A percentile compares a stretch with the other conserved stretches of the same genome.
These are phyloP conservation scores for Chaetodon trifascialis DNA, from an alignment of 2,113 vertebrate genomes.

Conservation along the genomic window DNA sequence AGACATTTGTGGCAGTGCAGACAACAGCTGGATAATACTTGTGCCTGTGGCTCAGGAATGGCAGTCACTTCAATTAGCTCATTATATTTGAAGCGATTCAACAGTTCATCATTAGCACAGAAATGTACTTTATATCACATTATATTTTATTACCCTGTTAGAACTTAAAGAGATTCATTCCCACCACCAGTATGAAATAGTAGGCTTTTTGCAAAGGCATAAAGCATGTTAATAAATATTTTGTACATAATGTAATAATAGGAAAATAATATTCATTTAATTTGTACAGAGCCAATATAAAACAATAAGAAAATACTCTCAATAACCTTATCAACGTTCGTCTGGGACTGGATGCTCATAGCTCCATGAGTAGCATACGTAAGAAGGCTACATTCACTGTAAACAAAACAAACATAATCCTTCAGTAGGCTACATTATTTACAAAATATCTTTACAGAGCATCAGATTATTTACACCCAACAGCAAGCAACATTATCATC, in stretches of 20 bases:
- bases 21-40: slow-evolving; percentile 53
- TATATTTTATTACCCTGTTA: slow-evolving; percentile 24
- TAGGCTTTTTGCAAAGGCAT: slow-evolving; percentile 65
- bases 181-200: slow-evolving; percentile 56
- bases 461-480: slow-evolving; percentile 63
- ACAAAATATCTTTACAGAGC: slow-evolving; percentile 65
- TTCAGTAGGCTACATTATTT: slow-evolving; percentile 58
- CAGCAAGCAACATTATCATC: slow-evolving; percentile 21
- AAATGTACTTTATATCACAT: slow-evolving; percentile 13
- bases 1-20: slow-evolving; percentile 62
- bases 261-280: slow-evolving; percentile 67
- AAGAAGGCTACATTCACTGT: slow-evolving; percentile 53
- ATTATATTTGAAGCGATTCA: slow-evolving; percentile 24
- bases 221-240: slow-evolving; percentile 76
- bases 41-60: slow-evolving; percentile 70
- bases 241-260: slow-evolving; percentile 57
- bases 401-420: slow-evolving; percentile 67
- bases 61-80: slow-evolving; percentile 57
- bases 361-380: slow-evolving; percentile 20
- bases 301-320: slow-evolving; percentile 59
- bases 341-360: slow-evolving; percentile 21
- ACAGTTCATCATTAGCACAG: slow-evolving; percentile 36
- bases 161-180: slow-evolving; percentile 35
- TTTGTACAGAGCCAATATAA: slow-evolving; percentile 68
- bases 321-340: slow-evolving; percentile 48